Evolutionary conservation across 35 echinoderm and acorn worm genomes (phyloP).

Genomic region (Ptychodera flava): DNA sequence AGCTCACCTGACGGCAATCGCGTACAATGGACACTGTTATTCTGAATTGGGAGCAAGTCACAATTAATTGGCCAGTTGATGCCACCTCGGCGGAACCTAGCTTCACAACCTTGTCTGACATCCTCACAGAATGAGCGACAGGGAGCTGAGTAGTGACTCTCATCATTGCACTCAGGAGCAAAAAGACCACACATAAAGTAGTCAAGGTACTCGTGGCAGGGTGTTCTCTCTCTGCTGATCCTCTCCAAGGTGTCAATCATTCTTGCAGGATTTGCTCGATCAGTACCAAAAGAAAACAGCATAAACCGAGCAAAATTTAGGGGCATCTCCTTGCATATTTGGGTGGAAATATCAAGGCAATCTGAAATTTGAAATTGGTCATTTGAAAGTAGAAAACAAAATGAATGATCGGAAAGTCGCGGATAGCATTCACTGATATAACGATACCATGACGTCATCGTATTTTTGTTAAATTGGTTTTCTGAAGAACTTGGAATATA

Average conservation of each 20-base stretch:
- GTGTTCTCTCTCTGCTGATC: neutral
- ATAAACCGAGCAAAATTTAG: neutral
- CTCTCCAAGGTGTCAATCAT: neutral
- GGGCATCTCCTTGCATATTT: neutral
- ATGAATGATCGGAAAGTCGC: neutral
- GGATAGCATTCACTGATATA: neutral
- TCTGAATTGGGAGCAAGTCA: neutral
- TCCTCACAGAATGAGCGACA: neutral
- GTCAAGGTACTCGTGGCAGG: neutral
- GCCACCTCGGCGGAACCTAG: neutral
- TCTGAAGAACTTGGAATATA: neutral
- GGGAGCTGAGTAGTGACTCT: neutral
- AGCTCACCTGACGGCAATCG: too few relatives aligned
- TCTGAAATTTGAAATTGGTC: too few relatives aligned
- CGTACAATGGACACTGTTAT: neutral
- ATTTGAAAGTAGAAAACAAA: too few relatives aligned
- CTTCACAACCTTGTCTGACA: neutral
- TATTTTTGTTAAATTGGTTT: neutral
- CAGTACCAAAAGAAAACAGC: neutral
- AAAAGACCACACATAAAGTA: neutral
- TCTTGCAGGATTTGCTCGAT: neutral
- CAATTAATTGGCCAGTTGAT: neutral
- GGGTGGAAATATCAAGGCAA: neutral
- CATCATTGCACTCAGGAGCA: neutral
- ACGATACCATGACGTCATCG: too few relatives aligned